Evolutionary conservation across 1,140 invertebrate genomes (phyloP), one percentile per base, ranked within the genome.

Genomic region (Cotesia typhae): DNA sequence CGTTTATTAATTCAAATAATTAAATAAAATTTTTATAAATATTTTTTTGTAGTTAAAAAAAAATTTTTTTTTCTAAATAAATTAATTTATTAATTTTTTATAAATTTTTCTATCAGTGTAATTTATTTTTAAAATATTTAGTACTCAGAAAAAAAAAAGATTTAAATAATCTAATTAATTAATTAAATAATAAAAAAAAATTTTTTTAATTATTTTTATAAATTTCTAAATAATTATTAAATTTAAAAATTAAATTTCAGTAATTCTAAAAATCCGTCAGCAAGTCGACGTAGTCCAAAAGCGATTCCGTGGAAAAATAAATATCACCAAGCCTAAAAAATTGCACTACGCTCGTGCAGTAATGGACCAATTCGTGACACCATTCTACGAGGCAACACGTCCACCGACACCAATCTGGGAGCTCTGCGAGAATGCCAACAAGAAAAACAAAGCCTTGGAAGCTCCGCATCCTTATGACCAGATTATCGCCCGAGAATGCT

Each of bases 221-320:
- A 10, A 73, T 17, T 64, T 20, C 28, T 61, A 64, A 51, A 35
- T 37, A 35, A 76, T 4, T 36, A 14, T 14, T 14, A 14, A 14
- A 14, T 14, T 14, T 14, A 14, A 14, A 14, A 14, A 63, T 14
- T 57, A 67, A 80, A 68, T 84, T 84, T 37, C 75, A 86, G 84
- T 74, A 70, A 69, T 80, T 72, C 84, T 81, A 65, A 75, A 79
- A 14, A 72, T 74, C 63, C 78, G 80, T n/a, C 78, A 77, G 52
- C 77, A 78, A 68, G 20, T 85, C 10, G 66, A 89, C 6, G 72
- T 88, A 9, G 88, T 92, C 73, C 88, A 89, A 12, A 90, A 90
- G 79, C 87, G 93, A 75, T 93, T 89, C 79, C 86, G 90, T 20
- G 89, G 89, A 0, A 94, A 92, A 84, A 92, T 94, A 38, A 94